Evolutionary conservation across 2,113 vertebrate species (phyloP), one percentile per base, ranked within the genome.

Genomic region (Emydocephalus ijimae): DNA sequence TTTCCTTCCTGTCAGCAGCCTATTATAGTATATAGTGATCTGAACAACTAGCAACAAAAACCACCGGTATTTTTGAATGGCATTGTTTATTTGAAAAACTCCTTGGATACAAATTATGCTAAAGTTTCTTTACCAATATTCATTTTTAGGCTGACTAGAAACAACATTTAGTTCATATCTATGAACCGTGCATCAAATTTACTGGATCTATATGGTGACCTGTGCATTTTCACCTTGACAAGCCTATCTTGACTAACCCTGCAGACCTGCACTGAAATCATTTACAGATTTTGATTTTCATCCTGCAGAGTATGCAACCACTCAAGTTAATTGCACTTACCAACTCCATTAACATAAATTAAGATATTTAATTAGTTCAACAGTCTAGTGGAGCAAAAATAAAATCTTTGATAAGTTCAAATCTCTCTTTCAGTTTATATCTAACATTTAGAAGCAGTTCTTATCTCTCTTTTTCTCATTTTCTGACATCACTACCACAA

Each of bases 51-150:
- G 43, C 89, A 23, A 29, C 55, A 85, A 52, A 91, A 95, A 91
- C 18, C 52, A 69, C 50, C 18, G 57, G 74, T 88, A 45, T 43
- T 91, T 89, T 88, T 56, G 61, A 52, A 69, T 23, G 93, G 4
- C 59, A 94, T 86, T 3, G 34, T 81, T 2, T 74, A 85, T 69
- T 94, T 93, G 90, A 90, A 57, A 94, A 95, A 95, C 92, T 50
- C 45, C 59, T 88, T 39, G 90, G 50, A 29, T 29, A 12, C 85
- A 34, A 52, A 87, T 69, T 93, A 64, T 69, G 93, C 43, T 88
- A 89, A 45, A 55, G 3, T 94, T 90, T 54, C 54, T 93, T 91
- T 12, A 52, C 61, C 2, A 88, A n/a, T 0, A 91, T 24, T 6
- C 91, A 93, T 92, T 95, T 94, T 90, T 89, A 93, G 39, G 43